Evolutionary conservation across 2,888 invertebrate species (phyloP), one percentile per base, ranked within the genome.

Genomic region (Erannis defoliaria): DNA sequence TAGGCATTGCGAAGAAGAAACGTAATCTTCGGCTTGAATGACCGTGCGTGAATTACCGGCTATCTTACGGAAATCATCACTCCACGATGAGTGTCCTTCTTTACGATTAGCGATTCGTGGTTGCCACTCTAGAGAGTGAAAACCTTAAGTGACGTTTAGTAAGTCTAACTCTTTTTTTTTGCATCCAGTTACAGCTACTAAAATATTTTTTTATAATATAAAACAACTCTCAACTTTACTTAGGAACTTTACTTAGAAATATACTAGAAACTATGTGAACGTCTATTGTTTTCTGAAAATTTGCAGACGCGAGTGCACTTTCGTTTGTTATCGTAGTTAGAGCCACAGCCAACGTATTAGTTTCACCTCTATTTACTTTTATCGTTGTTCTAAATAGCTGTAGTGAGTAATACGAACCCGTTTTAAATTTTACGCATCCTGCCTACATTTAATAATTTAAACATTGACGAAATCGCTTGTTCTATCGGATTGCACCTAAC

Each of bases 381-480:
- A 61, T 55, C 55, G 18, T 26, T 29, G 53, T 51, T 61, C 35
- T 38, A 53, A 57, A 53, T 56, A 45, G 55, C 51, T 56, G 56
- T 53, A 46, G 40, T 62, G 62, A 56, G 56, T 62, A 57, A 57
- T 18, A 26, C 33, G 46, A 46, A 18, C 62, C 53, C 48, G 56
- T 62, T 56, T 55, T 48, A 62, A 57, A 62, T 51, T 62, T 62
- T 62, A 56, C 53, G 48, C 62, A 56, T 62, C 62, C 62, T 57
- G 56, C 53, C 55, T 46, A 45, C 50, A 31, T 59, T 59, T 51
- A 51, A 62, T 57, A 57, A 40, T 53, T 53, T 57, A 62, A 62
- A 49, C 53, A 62, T 57, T 56, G 62, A 53, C 56, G 55, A 38
- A 55, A 61, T 51, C 50, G 55, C 51, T 61, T 61, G 50, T 61